Base-by-base conservation (phyloP, 1,140 invertebrate genomes). In the Helicoverpa armigera region DNA sequence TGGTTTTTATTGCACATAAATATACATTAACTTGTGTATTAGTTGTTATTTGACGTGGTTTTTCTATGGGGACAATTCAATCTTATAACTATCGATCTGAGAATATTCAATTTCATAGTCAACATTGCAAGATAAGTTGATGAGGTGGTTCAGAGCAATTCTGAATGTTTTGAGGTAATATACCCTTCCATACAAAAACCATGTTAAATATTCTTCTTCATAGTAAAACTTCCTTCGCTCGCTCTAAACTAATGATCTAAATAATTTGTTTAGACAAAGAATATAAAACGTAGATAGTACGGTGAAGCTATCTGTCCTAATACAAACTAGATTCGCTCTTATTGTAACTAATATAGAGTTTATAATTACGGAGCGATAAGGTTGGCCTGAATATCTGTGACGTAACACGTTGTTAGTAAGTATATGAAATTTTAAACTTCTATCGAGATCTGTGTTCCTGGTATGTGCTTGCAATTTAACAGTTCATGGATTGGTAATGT, bases 371-470 rank as follows among this genome's bases (percentile, higher is more conserved):
- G 29, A 53, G 31, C 53, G 2, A 58, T 58, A n/a, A 48, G 1
- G 51, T 51, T 53, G 53, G 67, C 48, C 53, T 74, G 16, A 43
- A 56, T 54, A 54, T 48, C 70, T 73, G 7, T 43, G 13, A 74
- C 3, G 53, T 43, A 63, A 35, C 29, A 63, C 16, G 16, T n/a
- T 72, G 69, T 74, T 74, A 58, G 58, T 43, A 58, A 18, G 58
- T 74, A n/a, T 16, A 14, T 74, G 14, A 69, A 69, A 14, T 31
- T 10, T 74, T 56, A 11, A 48, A 74, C 70, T 74, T 10, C 29
- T 74, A 58, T 58, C 16, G 23, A 43, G 1, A 31, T 74, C 54
- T 74, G 70, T 74, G 70, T 58, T 74, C 70, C 70, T 74, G 70
- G 70, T 74, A 74, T 43, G 35, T 43, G 23, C 23, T 43, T 9